phyloP scores from a whole-genome alignment of 2,113 vertebrate species.

The Dasyprocta punctata region DNA sequence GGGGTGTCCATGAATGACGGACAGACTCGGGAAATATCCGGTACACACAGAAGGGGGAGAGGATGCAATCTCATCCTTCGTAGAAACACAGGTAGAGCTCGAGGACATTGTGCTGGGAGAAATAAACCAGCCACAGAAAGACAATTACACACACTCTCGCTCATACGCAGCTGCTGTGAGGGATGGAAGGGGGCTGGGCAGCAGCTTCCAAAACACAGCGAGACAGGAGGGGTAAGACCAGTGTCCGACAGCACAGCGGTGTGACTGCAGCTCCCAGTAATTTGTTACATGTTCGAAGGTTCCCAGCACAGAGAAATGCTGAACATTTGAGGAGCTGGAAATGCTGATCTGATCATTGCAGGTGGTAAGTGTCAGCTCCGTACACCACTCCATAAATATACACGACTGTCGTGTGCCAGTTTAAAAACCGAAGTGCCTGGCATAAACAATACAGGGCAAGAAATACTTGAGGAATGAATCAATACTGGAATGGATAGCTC shows the following conservation, averaged over 20 bases:
- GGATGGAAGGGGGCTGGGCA: no score
- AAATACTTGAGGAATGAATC: not conserved
- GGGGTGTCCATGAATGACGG: not conserved
- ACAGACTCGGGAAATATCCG: accelerated
- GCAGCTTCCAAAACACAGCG: accelerated
- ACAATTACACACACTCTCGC: not conserved
- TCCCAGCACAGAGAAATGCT: not conserved
- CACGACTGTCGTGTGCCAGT: not conserved
- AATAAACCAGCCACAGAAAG: not conserved
- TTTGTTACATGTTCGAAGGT: not conserved
- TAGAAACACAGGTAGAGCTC: not conserved
- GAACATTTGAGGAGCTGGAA: not conserved
- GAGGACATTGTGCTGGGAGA: not conserved
- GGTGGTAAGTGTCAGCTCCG: accelerated
- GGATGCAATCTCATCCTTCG: not conserved
- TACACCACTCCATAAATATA: not conserved
- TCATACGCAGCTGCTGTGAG: not conserved
- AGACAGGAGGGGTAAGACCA: not conserved
- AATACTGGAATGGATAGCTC: no score
- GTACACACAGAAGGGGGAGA: not conserved
- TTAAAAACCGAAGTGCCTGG: not conserved
- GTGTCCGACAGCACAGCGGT: not conserved
- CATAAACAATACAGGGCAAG: not conserved
- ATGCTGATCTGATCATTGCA: not conserved
- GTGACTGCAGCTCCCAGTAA: not conserved